Evolutionary conservation across 2,888 invertebrate genomes (phyloP).

Genomic region (Volucella zonaria): DNA sequence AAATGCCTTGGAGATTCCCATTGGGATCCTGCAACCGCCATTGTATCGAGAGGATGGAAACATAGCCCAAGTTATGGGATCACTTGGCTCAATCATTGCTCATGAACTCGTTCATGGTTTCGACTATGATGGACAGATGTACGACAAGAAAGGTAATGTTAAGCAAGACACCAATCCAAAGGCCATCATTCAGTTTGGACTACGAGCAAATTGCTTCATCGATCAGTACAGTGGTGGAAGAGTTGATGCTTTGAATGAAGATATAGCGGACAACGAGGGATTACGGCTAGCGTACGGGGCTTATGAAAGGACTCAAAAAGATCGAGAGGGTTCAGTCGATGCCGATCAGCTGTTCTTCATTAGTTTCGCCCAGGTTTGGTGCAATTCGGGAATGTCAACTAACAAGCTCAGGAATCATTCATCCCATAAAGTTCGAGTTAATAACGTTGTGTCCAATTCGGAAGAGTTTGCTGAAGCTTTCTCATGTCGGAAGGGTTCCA

Average conservation of each 20-base stretch:
- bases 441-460: constrained; percentile 79
- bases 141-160: constrained; percentile 78
- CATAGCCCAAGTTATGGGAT: constrained; percentile 75
- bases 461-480: constrained; percentile 78
- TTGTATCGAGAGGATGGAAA: constrained; percentile 72
- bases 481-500: constrained; percentile 75
- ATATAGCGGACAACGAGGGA: constrained; percentile 80
- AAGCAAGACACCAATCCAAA: constrained; percentile 68
- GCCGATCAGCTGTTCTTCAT: constrained; percentile 77
- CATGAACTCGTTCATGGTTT: constrained; percentile 80
- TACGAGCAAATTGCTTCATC: constrained; percentile 78
- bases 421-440: constrained; percentile 78
- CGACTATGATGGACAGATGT: constrained; percentile 80
- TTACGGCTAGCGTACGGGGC: constrained; percentile 78
- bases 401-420: constrained; percentile 73
- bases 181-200: constrained; percentile 78
- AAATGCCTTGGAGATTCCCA: constrained; percentile 79
- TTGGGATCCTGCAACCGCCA: constrained; percentile 78
- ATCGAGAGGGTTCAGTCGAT: constrained; percentile 18
- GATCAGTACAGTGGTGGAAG: constrained; percentile 75
- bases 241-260: constrained; percentile 79
- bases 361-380: constrained; percentile 80
- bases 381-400: constrained; percentile 72
- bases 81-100: constrained; percentile 78
- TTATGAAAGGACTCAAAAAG: constrained; percentile 52